phyloP scores from a whole-genome alignment of 2,113 vertebrate genomes.

The Cavia porcellus region DNA sequence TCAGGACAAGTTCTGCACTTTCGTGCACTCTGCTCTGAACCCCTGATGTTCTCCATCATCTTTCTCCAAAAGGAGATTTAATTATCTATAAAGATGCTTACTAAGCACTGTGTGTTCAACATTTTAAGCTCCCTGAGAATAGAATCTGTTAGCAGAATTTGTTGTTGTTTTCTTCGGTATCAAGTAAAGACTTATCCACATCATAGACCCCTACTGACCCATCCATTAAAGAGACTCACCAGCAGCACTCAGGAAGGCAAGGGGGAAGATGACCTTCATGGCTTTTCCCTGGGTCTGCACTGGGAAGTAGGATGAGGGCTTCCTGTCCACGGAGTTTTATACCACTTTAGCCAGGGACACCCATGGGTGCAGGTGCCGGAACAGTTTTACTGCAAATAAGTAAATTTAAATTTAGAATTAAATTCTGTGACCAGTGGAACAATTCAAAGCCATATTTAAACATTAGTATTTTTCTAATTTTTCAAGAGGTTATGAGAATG shows the following conservation, averaged over 20 bases:
- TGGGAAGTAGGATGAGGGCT: too few relatives aligned
- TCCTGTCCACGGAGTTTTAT: too few relatives aligned
- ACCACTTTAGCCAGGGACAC: too few relatives aligned
- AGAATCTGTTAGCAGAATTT: neutral
- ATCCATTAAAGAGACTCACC: slow-evolving; percentile 41
- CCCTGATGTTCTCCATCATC: neutral
- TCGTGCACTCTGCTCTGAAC: neutral
- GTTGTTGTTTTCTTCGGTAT: neutral
- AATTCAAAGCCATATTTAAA: slow-evolving; percentile 31
- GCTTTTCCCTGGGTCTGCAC: neutral
- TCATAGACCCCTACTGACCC: neutral
- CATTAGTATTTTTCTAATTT: neutral
- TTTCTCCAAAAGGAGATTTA: neutral
- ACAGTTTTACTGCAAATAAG: slow-evolving; percentile 11
- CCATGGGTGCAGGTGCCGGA: neutral
- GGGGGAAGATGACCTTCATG: slow-evolving; percentile 69
- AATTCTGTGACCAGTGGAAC: neutral
- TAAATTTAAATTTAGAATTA: slow-evolving; percentile 62
- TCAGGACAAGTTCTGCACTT: too few relatives aligned
- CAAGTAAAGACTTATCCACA: neutral
- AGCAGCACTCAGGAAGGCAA: slow-evolving; percentile 69
- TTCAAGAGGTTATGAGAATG: slow-evolving; percentile 63
- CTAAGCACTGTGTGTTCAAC: too few relatives aligned
- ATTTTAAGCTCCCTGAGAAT: too few relatives aligned
- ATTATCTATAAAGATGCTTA: neutral